These are phyloP conservation scores for Rhegmatorhina hoffmannsi DNA, from an alignment of 2,113 vertebrate genomes.

Conservation along the genomic window DNA sequence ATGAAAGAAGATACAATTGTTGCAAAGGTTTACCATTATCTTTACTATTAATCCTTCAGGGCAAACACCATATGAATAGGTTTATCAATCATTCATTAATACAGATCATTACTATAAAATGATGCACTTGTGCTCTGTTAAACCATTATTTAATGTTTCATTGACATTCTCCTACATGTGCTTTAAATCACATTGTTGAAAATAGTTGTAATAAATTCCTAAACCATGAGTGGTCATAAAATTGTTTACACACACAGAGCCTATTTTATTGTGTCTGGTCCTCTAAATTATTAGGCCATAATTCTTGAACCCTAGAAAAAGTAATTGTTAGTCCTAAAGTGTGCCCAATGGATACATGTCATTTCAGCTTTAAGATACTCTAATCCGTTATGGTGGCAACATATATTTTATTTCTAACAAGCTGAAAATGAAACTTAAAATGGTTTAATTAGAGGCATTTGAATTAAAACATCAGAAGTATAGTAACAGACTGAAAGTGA, in stretches of 20 bases:
- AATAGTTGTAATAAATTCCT: not conserved
- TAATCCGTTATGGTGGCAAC: not conserved
- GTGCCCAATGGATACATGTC: not conserved
- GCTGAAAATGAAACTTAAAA: slow-evolving; percentile 33
- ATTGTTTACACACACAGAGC: not conserved
- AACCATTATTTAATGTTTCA: not conserved
- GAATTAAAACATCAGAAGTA: slow-evolving; percentile 10
- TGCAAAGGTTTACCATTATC: not conserved
- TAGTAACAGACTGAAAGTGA: slow-evolving; percentile 4
- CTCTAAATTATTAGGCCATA: not conserved
- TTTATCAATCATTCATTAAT: not conserved
- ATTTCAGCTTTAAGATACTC: slow-evolving; percentile 3
- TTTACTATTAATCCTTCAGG: not conserved
- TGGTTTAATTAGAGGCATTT: not conserved
- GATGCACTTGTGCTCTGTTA: not conserved
- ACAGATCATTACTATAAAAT: not conserved
- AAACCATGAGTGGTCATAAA: slow-evolving; percentile 4
- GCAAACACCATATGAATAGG: not conserved
- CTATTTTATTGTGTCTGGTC: not conserved
- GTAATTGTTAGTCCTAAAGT: not conserved
- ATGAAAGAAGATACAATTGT: not conserved
- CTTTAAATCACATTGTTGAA: slow-evolving; percentile 6
- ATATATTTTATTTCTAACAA: slow-evolving; percentile 36
- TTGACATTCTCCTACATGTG: not conserved
- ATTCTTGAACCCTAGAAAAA: not conserved